Percentiles rank a stretch among this genome's conserved stretches.
Evolutionary conservation across 2,888 invertebrate species (phyloP).

Genomic region (Acholoe squamosa): DNA sequence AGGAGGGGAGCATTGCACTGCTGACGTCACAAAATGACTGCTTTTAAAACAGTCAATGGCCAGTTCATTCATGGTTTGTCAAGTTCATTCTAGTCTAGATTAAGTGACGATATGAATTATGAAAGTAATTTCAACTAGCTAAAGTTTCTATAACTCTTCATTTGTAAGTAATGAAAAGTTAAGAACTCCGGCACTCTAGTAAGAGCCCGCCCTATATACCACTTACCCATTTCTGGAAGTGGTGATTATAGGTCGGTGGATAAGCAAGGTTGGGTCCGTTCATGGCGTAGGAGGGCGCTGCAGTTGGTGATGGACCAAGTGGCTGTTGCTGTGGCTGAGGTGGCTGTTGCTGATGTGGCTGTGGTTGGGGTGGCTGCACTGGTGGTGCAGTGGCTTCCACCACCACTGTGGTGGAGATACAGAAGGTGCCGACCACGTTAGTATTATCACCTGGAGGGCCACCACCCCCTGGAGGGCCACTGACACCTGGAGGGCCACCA

Average conservation of each 20-base stretch:
- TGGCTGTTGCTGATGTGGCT: neutral
- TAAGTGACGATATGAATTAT: no score
- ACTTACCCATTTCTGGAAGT: slow-evolving; percentile 61
- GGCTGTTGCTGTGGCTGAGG: neutral
- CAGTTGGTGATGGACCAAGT: neutral
- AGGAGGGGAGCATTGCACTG: no score
- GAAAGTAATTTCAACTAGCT: no score
- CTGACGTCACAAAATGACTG: no score
- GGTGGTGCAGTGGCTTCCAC: slow-evolving; percentile 44
- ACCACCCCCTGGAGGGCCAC: neutral
- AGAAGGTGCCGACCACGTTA: slow-evolving; percentile 40
- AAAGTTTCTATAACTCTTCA: no score
- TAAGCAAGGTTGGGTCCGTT: slow-evolving; percentile 32
- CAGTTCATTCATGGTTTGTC: no score
- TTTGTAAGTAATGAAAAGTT: no score
- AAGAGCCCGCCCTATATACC: no score
- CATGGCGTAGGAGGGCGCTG: neutral
- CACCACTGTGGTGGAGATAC: slow-evolving; percentile 56
- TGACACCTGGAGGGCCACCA: neutral
- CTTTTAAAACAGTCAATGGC: no score
- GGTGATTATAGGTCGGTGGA: slow-evolving; percentile 55
- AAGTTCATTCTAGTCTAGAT: no score
- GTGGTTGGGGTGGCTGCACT: neutral
- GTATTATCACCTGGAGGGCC: neutral
- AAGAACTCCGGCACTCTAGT: no score